Base-by-base conservation (phyloP, 2,888 invertebrate species). In the Labia minor region DNA sequence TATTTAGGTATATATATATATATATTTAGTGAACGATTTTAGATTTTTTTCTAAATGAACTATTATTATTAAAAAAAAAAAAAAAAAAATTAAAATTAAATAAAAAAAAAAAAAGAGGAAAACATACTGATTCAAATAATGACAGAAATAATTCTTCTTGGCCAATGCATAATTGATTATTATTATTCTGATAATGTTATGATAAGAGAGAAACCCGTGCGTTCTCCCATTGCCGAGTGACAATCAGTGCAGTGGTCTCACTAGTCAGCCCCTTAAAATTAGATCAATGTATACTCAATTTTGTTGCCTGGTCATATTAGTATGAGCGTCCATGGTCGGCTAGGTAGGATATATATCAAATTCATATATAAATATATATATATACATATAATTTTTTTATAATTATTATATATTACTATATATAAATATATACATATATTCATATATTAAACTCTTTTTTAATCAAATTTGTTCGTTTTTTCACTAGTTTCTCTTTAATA, bases 161-260 rank as follows among this genome's bases (percentile, higher is more conserved):
- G 49, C 49, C 19, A 66, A 61, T 19, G 33, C 21, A 21, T 37
- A 19, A 49, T n/a, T 49, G 63, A 18, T 66, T 49, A 18, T 64
- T 64, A 62, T 63, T 62, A 66, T 68, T 63, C 63, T 66, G 33
- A 67, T 63, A 62, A 64, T 37, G 20, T 37, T 66, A 66, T 21
- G 66, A 61, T 61, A 61, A 66, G 66, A 64, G 64, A 66, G 66
- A 66, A 66, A 37, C 61, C 66, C 19, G 62, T 26, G 67, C 66
- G 68, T 67, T 68, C 69, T 69, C 71, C 70, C 72, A 72, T 72
- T 73, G 73, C 73, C 73, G 67, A 70, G 69, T 69, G 73, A 73
- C 73, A 73, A 73, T 73, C 73, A 73, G 71, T 69, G 72, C 72
- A 72, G 72, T 72, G 72, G 72, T 71, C 69, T 71, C 62, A 66